These are phyloP conservation scores for Hirtodrosophila alboralis DNA, from an alignment of 2,888 invertebrate genomes.

Conservation along the genomic window DNA sequence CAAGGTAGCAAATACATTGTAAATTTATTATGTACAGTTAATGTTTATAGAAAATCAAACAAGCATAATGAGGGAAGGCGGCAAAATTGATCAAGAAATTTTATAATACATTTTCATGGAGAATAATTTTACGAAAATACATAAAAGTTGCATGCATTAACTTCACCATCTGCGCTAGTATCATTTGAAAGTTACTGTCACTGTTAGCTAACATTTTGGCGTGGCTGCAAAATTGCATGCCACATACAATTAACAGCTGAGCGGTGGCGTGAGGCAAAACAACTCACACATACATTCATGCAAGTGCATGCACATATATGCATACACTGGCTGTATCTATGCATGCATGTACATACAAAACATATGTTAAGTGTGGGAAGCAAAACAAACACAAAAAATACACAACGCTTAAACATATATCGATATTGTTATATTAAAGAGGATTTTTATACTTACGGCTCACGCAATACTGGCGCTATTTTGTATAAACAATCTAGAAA, in stretches of 20 bases:
- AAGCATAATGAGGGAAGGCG: too few species aligned
- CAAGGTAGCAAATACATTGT: too few species aligned
- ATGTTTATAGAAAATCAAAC: too few species aligned
- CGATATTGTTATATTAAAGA: slow-evolving; percentile 4
- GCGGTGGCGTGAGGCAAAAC: slow-evolving; percentile 30
- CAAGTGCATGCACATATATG: slow-evolving; percentile 9
- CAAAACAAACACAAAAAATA: slow-evolving; percentile 31
- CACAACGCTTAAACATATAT: slow-evolving; percentile 3
- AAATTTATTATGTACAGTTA: too few species aligned
- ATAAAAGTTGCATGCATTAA: too few species aligned
- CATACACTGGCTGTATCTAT: slow-evolving; percentile 13
- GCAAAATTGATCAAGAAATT: too few species aligned
- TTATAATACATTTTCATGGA: too few species aligned
- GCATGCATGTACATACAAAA: background rate
- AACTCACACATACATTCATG: slow-evolving; percentile 15
- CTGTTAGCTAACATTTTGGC: slow-evolving; percentile 53
- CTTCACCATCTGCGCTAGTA: too few species aligned
- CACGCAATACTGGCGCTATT: slow-evolving; percentile 90
- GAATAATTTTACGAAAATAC: too few species aligned
- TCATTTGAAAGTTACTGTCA: background rate
- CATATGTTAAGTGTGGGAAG: slow-evolving; percentile 11
- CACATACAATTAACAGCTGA: slow-evolving; percentile 44
- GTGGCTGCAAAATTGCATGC: slow-evolving; percentile 41
- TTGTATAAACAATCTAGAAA: slow-evolving; percentile 92
- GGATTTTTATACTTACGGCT: slow-evolving; percentile 90